Evolutionary conservation across 2,888 invertebrate genomes (phyloP).

Genomic region (Cybosia mesomella): DNA sequence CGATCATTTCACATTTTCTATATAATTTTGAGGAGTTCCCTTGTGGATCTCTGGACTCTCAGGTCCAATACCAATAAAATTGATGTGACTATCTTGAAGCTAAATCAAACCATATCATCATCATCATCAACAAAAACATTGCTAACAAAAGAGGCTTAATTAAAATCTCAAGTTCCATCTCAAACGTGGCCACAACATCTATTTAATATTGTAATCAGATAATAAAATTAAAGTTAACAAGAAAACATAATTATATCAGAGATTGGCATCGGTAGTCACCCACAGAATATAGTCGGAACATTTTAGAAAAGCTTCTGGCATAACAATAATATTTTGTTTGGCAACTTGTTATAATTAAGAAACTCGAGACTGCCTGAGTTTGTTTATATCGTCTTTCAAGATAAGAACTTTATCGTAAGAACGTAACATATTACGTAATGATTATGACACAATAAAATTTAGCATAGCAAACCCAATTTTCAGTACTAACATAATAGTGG

Average conservation of each 20-base stretch:
- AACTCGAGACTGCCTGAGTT: not conserved
- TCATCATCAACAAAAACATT: no score
- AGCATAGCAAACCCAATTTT: no score
- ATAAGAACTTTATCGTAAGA: not conserved
- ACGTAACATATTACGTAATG: not conserved
- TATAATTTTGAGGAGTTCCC: no score
- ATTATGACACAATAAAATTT: not conserved
- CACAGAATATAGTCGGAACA: constrained; percentile 8
- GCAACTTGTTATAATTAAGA: constrained; percentile 7
- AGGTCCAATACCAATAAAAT: no score
- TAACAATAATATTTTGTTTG: constrained; percentile 5
- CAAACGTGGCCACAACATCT: constrained; percentile 4
- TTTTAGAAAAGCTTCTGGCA: constrained; percentile 9
- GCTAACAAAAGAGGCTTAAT: not conserved
- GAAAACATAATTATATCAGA: constrained; percentile 3
- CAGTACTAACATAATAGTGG: no score
- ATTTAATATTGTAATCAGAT: constrained; percentile 8
- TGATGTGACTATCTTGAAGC: no score
- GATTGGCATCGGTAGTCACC: constrained; percentile 7
- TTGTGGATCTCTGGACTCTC: no score
- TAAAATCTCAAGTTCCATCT: not conserved
- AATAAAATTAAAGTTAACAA: constrained; percentile 5
- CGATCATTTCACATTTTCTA: no score
- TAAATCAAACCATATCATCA: no score
- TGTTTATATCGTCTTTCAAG: constrained; percentile 1